phyloP scores from a whole-genome alignment of 1,140 invertebrate species.

The Papilio aristodemus region DNA sequence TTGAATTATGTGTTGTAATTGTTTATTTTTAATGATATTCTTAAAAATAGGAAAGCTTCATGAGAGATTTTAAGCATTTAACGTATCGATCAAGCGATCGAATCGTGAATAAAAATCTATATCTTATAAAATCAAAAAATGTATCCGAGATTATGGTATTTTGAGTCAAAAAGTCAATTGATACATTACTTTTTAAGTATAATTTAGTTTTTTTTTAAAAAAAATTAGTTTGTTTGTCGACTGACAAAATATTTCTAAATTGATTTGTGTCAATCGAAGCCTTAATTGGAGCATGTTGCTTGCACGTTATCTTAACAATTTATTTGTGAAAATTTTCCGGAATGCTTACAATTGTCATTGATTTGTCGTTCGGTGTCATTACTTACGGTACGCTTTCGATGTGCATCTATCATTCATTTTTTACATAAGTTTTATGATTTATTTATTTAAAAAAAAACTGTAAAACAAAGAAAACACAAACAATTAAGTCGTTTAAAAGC shows the following conservation, averaged over 20 bases:
- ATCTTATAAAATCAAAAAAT: neutral
- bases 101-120: neutral
- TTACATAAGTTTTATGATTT: conserved; percentile 41
- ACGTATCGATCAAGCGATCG: neutral
- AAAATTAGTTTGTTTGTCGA: neutral
- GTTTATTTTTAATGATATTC: neutral
- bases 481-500: conserved; percentile 38
- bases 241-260: conserved; percentile 3
- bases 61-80: neutral
- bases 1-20: conserved; percentile 1
- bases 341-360: conserved; percentile 65
- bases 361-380: conserved; percentile 57
- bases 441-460: neutral
- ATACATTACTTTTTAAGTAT: too few relatives aligned
- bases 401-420: conserved; percentile 68
- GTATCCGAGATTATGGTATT: neutral
- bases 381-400: conserved; percentile 68
- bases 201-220: neutral
- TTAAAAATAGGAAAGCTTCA: neutral
- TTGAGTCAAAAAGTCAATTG: too few relatives aligned
- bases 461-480: conserved; percentile 27
- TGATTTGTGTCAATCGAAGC: conserved; percentile 39
- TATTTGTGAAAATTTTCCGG: conserved; percentile 62
- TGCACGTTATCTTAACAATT: conserved; percentile 68
- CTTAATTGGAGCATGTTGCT: conserved; percentile 62